Percentiles rank a stretch among this genome's conserved stretches.
Evolutionary conservation across 2,888 invertebrate genomes (phyloP).

Genomic region (Arctia plantaginis): DNA sequence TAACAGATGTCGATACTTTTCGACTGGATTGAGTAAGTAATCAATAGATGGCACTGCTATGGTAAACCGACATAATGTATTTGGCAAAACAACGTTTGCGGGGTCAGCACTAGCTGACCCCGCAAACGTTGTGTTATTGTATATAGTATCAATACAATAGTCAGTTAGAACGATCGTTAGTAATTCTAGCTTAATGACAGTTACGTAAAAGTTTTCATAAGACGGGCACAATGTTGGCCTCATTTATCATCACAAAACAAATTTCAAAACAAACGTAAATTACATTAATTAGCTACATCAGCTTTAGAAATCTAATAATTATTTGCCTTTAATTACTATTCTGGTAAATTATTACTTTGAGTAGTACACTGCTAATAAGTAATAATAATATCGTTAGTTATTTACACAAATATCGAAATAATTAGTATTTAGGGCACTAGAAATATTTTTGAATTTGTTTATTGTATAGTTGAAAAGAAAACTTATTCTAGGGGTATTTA

Average conservation of each 20-base stretch:
- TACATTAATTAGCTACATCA: constrained; percentile 38
- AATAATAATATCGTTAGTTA: neutral
- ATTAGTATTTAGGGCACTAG: neutral
- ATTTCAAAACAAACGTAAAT: constrained; percentile 42
- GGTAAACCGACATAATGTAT: too few species aligned
- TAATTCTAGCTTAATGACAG: constrained; percentile 9
- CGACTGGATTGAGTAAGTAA: too few species aligned
- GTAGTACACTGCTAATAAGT: neutral
- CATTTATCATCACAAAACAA: constrained; percentile 41
- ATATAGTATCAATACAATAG: neutral
- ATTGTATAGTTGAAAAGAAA: too few species aligned
- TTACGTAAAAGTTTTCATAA: constrained; percentile 19
- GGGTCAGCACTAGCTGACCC: too few species aligned
- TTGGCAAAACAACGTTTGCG: too few species aligned
- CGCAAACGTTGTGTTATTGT: too few species aligned
- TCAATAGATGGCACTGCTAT: too few species aligned
- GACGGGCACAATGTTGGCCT: constrained; percentile 28
- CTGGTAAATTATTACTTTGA: constrained; percentile 25
- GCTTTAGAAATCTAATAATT: constrained; percentile 30
- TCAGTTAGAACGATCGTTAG: neutral
- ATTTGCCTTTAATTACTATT: constrained; percentile 37
- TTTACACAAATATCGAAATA: neutral
- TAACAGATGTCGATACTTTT: too few species aligned
- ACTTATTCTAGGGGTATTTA: too few species aligned
- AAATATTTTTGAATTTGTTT: too few species aligned